Conservation (phyloP, 2,113 vertebrate species). For the Colaptes auratus region DNA sequence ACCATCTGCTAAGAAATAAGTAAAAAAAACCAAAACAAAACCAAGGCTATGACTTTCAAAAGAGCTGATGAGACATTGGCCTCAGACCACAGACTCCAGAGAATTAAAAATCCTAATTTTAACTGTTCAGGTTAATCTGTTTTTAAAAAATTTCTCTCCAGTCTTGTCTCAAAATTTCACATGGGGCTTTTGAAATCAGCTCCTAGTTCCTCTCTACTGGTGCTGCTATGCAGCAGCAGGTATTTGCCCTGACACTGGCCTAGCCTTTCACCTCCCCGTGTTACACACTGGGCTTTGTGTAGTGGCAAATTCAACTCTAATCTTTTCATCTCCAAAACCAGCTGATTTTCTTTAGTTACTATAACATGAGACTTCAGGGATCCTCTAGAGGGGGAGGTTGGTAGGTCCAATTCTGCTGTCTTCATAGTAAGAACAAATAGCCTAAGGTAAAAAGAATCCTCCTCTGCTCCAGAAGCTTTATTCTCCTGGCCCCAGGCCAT, state of each 20-base stretch:
- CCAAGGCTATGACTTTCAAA: not conserved
- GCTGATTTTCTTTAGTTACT: not conserved
- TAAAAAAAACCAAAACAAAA: not conserved
- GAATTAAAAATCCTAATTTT: not conserved
- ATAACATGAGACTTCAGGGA: not conserved
- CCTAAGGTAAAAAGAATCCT: constrained; percentile 15
- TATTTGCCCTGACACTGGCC: not conserved
- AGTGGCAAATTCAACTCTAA: not conserved
- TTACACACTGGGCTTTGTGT: not conserved
- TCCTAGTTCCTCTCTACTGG: not conserved
- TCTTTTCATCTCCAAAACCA: not conserved
- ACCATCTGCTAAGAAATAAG: not conserved
- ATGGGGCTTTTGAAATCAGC: not conserved
- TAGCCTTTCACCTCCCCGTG: not conserved
- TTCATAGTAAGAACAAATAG: not conserved
- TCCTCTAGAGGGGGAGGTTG: not conserved
- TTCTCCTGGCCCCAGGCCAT: not conserved
- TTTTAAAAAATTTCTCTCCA: not conserved
- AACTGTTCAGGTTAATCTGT: not conserved
- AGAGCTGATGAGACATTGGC: not conserved
- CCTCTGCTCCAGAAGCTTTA: constrained; percentile 4
- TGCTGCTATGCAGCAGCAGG: not conserved
- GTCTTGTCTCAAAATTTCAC: not conserved
- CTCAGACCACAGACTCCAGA: not conserved
- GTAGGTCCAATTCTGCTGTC: not conserved